A percentile compares a stretch with the other conserved stretches of the same genome.
These are phyloP conservation scores for Xenopus borealis DNA, from an alignment of 2,113 vertebrate species.

Conservation along the genomic window DNA sequence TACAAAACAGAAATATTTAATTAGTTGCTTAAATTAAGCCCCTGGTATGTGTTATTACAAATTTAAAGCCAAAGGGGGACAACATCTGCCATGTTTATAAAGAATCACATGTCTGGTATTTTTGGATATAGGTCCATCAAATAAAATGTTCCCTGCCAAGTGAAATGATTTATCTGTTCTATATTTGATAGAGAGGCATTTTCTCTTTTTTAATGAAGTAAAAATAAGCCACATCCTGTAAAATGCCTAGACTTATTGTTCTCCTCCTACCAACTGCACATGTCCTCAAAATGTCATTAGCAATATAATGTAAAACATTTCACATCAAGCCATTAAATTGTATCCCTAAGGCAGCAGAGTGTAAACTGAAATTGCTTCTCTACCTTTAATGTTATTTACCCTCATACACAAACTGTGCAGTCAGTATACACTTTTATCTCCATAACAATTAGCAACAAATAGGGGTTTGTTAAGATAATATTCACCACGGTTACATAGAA, in stretches of 20 bases:
- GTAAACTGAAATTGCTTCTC: constrained; percentile 55
- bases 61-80: constrained; percentile 32
- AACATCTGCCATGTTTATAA: constrained; percentile 6
- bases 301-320: constrained; percentile 69
- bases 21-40: constrained; percentile 35
- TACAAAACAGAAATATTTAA: constrained; percentile 27
- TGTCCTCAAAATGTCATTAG: constrained; percentile 80
- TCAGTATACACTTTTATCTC: constrained; percentile 9
- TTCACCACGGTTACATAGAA: neutral
- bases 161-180: constrained; percentile 36
- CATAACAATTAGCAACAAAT: constrained; percentile 17
- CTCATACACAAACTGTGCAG: constrained; percentile 47
- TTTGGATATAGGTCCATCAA: constrained; percentile 29
- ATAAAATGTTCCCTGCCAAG: constrained; percentile 35
- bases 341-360: constrained; percentile 60
- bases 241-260: constrained; percentile 60
- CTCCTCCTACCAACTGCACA: constrained; percentile 60
- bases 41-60: constrained; percentile 27
- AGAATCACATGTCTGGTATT: constrained; percentile 28
- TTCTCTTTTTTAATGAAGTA: constrained; percentile 41
- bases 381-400: constrained; percentile 49
- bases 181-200: constrained; percentile 47
- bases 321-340: constrained; percentile 70
- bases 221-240: constrained; percentile 53
- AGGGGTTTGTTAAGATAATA: neutral